These are phyloP conservation scores for human DNA, from an alignment of 2,113 vertebrate species.

Conservation along the genomic window GRCh38 chr6:72929001-72929500, in stretches of 20 bases:
- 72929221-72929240: neutral
- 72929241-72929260: neutral
- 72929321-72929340: neutral
- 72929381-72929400: neutral
- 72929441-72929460: neutral
- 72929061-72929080: neutral
- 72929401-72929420: neutral
- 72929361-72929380: neutral
- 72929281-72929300: neutral
- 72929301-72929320: neutral
- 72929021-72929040: neutral
- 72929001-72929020: neutral
- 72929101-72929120: neutral
- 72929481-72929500: neutral
- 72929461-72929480: neutral
- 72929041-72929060: neutral
- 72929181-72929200: neutral
- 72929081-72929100: neutral
- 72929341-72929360: neutral
- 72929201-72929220: neutral
- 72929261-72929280: neutral
- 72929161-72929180: neutral
- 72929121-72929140: neutral
- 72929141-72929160: neutral
- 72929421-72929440: neutral